Evolutionary conservation across 2,888 invertebrate genomes (phyloP), one percentile per base, ranked within the genome.

Genomic region (Orgyia antiqua): DNA sequence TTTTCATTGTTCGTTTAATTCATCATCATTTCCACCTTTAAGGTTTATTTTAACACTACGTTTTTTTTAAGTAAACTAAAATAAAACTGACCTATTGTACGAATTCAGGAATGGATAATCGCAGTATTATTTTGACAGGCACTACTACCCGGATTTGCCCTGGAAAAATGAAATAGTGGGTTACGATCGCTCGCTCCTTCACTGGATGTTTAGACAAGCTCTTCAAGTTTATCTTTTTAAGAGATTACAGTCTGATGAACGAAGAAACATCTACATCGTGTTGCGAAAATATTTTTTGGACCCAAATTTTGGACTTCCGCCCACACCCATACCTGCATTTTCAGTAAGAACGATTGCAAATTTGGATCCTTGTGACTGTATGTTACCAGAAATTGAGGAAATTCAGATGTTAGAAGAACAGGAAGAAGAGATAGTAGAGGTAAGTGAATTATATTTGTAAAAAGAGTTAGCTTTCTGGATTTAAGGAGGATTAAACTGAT

Each of bases 181-280:
- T 3, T 73, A 72, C 28, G 45, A 71, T 2, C 63, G 63, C 40
- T 28, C 45, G 1, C 42, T 65, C 3, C 35, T 77, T 0, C 80
- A 86, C 38, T 82, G 82, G 82, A 84, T 86, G 84, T 83, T 86
- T 29, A 60, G 76, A 31, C 65, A 73, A 52, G 78, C 84, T 0
- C 52, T 86, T 0, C 72, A 80, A 25, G 59, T 68, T 0, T 31
- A 64, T 2, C 48, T 86, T 0, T 29, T 26, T 0, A 79, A 66
- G 34, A 60, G 48, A n/a, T 44, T 84, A 0, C 13, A 24, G 1
- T 13, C 36, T 0, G 0, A 23, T 0, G 84, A 84, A 3, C 70
- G 39, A 27, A 42, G 38, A 1, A 23, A 50, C 0, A 67, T 65
- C 0, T 69, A 68, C 33, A 9, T 20, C 1, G 55, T 73, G 0